Evolutionary conservation across 1,140 invertebrate species (phyloP), one percentile per base, ranked within the genome.

Genomic region (Musca vetustissima): DNA sequence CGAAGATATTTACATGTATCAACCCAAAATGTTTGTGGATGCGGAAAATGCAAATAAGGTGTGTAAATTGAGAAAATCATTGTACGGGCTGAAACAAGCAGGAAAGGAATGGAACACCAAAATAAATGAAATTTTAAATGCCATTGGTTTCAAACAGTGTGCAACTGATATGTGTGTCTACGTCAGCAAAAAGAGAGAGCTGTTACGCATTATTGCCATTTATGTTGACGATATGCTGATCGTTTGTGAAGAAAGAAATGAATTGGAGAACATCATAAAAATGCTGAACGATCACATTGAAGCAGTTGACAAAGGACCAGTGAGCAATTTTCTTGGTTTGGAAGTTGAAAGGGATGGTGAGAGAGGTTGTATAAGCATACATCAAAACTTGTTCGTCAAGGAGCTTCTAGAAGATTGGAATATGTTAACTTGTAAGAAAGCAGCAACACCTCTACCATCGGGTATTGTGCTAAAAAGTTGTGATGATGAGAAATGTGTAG

Each of bases 1-100:
- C 19, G 83, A 86, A 73, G 73, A 73, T 8, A 72, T 85, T 14
- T 86, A 74, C 74, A 84, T 85, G 79, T 70, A 73, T 49, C 81
- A 72, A 75, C 83, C 83, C 48, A 70, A 73, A 55, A 77, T 75
- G 13, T 78, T 75, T 25, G 68, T 74, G 24, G 71, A 75, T 24
- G 6, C 14, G 2, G 50, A 67, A 4, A 67, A 67, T 28, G 14
- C 2, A 14, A 13, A 24, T 7, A 65, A 65, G 49, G 49, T 66
- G 8, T 66, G 49, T 50, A 61, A 61, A 14, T 21, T 61, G 14
- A 28, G 14, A 21, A 61, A 61, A 36, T 15, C 57, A n/a, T 25
- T 81, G 28, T 79, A 81, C 70, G 79, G 77, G n/a, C 67, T 81
- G 2, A 81, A 81, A 69, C 77, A 81, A 73, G 74, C 75, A 1